phyloP scores from a whole-genome alignment of 1,140 invertebrate genomes.

The Drosophila kohkoa region DNA sequence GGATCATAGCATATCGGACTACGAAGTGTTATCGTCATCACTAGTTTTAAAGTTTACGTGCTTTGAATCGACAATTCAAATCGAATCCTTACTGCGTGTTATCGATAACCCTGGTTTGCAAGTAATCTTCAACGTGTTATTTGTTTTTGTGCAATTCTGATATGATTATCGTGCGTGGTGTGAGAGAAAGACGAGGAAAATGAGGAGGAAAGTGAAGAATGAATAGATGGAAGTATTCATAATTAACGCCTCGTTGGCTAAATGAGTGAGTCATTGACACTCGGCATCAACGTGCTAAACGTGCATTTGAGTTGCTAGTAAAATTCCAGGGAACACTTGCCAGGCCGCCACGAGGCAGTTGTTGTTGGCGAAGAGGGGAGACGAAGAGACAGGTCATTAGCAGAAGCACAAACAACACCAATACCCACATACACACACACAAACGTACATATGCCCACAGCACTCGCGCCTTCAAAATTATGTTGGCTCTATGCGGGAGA shows the following conservation, averaged over 20 bases:
- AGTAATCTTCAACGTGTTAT: constrained; percentile 8
- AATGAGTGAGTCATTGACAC: constrained; percentile 37
- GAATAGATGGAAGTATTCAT: constrained; percentile 7
- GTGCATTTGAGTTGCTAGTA: constrained; percentile 22
- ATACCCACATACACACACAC: background rate
- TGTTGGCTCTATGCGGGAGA: constrained; percentile 7
- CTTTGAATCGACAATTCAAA: background rate
- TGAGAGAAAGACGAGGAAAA: background rate
- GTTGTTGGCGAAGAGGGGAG: no score
- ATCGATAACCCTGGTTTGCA: constrained; percentile 3
- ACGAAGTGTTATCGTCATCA: background rate
- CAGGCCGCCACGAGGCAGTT: constrained; percentile 4
- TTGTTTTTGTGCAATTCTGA: constrained; percentile 29
- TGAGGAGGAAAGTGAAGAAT: background rate
- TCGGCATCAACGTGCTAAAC: constrained; percentile 20
- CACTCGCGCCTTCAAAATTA: constrained; percentile 6
- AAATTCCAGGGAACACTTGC: constrained; percentile 32
- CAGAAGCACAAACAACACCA: constrained; percentile 9
- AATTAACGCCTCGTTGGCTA: constrained; percentile 30
- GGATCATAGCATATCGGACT: background rate
- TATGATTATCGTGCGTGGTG: constrained; percentile 5
- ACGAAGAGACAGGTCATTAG: background rate
- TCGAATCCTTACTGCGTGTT: background rate
- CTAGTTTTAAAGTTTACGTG: background rate
- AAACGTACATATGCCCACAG: background rate